Conservation (phyloP, 2,888 invertebrate species). For the Pelosia muscerda region DNA sequence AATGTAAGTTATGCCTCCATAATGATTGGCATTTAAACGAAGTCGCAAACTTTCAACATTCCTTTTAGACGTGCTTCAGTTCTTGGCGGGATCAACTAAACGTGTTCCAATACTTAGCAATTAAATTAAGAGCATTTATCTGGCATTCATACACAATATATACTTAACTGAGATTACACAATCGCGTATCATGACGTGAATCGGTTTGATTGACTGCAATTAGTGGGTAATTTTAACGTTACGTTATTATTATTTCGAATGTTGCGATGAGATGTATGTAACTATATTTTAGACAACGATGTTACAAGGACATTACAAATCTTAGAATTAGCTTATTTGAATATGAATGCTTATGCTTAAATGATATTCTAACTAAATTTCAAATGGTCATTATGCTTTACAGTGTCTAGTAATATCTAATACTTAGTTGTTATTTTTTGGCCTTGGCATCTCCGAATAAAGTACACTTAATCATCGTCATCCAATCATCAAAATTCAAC, state of each 20-base stretch:
- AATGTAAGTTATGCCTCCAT: background rate
- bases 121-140: conserved; percentile 22
- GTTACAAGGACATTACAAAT: conserved; percentile 16
- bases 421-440: background rate
- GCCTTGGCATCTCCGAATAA: background rate
- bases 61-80: background rate
- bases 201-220: conserved; percentile 48
- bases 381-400: background rate
- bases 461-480: background rate
- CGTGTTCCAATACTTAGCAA: conserved; percentile 22
- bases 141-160: conserved; percentile 18
- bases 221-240: conserved; percentile 35
- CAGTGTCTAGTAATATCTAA: background rate
- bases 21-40: background rate
- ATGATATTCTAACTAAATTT: background rate
- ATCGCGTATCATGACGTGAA: conserved; percentile 39
- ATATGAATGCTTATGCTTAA: background rate
- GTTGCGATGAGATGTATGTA: conserved; percentile 22
- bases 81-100: background rate
- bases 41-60: background rate
- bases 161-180: conserved; percentile 32
- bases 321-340: conserved; percentile 8
- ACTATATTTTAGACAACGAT: conserved; percentile 28
- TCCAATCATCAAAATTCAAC: background rate
- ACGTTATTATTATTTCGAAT: conserved; percentile 24